Percentiles rank a stretch among this genome's conserved stretches.
Conservation (phyloP, 2,888 invertebrate species). For the Lucinisca nassula region DNA sequence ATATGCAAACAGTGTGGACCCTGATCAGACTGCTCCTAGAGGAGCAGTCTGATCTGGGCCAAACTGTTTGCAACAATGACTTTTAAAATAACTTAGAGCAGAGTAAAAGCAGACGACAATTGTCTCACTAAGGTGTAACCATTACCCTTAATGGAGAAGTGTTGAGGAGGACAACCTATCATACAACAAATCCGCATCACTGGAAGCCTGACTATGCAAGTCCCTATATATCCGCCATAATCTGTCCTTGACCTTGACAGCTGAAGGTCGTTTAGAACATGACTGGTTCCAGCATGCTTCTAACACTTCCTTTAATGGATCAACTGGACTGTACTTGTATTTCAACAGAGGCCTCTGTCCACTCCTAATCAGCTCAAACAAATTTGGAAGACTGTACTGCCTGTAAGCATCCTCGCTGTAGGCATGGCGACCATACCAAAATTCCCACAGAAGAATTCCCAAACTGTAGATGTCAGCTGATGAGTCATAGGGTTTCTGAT, state of each 20-base stretch:
- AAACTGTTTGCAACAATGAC: too few relatives aligned
- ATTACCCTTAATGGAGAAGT: background rate
- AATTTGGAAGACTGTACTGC: background rate
- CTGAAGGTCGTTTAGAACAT: constrained; percentile 16
- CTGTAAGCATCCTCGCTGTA: background rate
- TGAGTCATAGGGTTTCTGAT: constrained; percentile 73
- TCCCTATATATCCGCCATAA: background rate
- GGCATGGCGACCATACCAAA: constrained; percentile 22
- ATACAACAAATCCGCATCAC: background rate
- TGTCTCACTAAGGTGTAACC: too few relatives aligned
- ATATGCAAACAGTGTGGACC: too few relatives aligned
- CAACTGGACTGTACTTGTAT: background rate
- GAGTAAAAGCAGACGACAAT: too few relatives aligned
- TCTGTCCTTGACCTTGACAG: background rate
- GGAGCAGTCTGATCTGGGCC: too few relatives aligned
- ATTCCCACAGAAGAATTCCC: constrained; percentile 9
- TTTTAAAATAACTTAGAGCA: too few relatives aligned
- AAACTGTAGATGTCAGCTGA: constrained; percentile 74
- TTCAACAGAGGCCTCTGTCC: constrained; percentile 37
- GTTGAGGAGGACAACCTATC: background rate
- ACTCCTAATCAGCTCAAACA: constrained; percentile 15
- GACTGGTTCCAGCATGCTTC: constrained; percentile 38
- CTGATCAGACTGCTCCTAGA: too few relatives aligned
- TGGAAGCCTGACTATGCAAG: background rate
- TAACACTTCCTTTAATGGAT: constrained; percentile 30